phyloP scores from a whole-genome alignment of 1,140 invertebrate species.

The Microplitis mediator region DNA sequence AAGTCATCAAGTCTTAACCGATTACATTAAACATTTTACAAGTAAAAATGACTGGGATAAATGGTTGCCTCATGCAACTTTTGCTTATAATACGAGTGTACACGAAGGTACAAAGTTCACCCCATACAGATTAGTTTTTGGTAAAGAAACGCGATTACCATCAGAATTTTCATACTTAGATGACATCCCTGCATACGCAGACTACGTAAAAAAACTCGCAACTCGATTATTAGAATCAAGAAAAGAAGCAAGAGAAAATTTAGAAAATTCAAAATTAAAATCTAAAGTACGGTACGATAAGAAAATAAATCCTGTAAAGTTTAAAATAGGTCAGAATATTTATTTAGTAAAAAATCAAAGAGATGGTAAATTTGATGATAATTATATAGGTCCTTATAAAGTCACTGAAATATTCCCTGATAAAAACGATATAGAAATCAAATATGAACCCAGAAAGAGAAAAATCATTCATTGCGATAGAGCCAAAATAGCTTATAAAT shows the following conservation, averaged over 20 bases:
- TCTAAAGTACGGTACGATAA: slow-evolving; percentile 18
- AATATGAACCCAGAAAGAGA: neutral
- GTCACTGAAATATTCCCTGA: slow-evolving; percentile 13
- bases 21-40: slow-evolving; percentile 40
- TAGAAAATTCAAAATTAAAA: slow-evolving; percentile 10
- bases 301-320: neutral
- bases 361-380: neutral
- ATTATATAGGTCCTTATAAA: slow-evolving; percentile 13
- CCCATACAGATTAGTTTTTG: slow-evolving; percentile 19
- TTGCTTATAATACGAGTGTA: slow-evolving; percentile 32
- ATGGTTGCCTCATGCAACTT: slow-evolving; percentile 37
- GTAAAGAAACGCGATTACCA: neutral
- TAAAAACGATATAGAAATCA: slow-evolving; percentile 6
- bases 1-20: slow-evolving; percentile 33
- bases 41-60: slow-evolving; percentile 47
- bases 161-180: neutral
- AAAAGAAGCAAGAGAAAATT: slow-evolving; percentile 8
- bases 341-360: neutral
- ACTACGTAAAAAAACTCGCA: neutral
- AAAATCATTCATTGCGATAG: slow-evolving; percentile 2
- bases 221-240: neutral
- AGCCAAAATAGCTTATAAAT: neutral
- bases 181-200: neutral
- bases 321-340: neutral
- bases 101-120: slow-evolving; percentile 20